Conservation (phyloP, 2,888 invertebrate genomes). For the Melipona bicolor region DNA sequence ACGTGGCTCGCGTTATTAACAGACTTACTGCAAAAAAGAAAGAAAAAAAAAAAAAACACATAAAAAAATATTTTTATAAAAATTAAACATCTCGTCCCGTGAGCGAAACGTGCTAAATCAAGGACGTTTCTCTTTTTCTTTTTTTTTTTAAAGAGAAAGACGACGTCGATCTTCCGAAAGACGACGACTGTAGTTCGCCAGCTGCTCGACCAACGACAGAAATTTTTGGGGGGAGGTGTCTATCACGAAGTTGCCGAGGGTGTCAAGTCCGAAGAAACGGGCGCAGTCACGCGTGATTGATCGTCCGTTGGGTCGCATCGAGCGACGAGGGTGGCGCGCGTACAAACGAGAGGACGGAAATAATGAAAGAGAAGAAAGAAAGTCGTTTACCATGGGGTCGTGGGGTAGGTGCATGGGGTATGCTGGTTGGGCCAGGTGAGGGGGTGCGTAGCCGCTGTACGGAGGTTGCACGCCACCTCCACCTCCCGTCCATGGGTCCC, state of each 20-base stretch:
- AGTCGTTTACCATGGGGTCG: constrained; percentile 84
- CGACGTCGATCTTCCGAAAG: constrained; percentile 49
- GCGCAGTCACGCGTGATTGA: constrained; percentile 60
- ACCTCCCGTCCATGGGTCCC: constrained; percentile 84
- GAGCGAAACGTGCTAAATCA: too few relatives aligned
- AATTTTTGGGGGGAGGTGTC: constrained; percentile 45
- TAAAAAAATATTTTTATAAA: too few relatives aligned
- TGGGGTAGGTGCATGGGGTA: constrained; percentile 85
- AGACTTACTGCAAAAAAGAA: too few relatives aligned
- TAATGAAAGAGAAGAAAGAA: background rate
- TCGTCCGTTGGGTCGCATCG: constrained; percentile 37
- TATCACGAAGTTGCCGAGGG: constrained; percentile 50
- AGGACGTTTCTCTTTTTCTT: too few relatives aligned
- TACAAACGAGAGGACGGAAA: constrained; percentile 29
- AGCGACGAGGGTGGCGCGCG: constrained; percentile 18
- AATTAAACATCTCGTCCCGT: too few relatives aligned
- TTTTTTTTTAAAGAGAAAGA: too few relatives aligned
- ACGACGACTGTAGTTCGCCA: constrained; percentile 37
- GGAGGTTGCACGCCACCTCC: constrained; percentile 85
- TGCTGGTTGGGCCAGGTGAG: constrained; percentile 83
- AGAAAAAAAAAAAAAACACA: too few relatives aligned
- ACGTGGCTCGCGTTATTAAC: constrained; percentile 3
- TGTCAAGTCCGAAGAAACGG: constrained; percentile 49
- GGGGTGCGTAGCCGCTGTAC: constrained; percentile 82
- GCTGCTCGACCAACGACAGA: constrained; percentile 40